phyloP scores from a whole-genome alignment of 2,888 invertebrate species.

The Marronus borbonicus region DNA sequence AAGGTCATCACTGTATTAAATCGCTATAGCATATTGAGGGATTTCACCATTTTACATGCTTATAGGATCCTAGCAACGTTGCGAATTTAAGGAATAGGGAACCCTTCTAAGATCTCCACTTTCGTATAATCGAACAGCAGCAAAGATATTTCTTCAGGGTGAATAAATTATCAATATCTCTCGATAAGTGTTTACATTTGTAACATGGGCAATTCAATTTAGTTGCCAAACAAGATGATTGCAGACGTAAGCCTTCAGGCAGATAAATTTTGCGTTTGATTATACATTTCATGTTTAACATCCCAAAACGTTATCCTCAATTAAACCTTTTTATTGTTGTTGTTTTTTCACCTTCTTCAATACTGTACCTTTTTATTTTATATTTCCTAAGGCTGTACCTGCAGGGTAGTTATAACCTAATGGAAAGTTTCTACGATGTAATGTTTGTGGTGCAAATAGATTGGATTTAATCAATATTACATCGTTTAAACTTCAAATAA shows the following conservation, averaged over 20 bases:
- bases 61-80: neutral
- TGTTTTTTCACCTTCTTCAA: neutral
- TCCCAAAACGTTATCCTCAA: neutral
- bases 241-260: neutral
- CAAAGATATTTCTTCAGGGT: neutral
- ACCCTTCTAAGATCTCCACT: neutral
- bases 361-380: neutral
- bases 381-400: constrained; percentile 6
- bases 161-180: neutral
- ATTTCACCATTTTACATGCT: neutral
- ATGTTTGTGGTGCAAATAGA: neutral
- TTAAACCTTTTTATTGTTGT: too few relatives aligned
- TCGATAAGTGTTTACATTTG: constrained; percentile 11
- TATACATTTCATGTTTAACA: neutral
- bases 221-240: constrained; percentile 1
- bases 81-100: neutral
- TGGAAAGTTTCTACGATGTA: constrained; percentile 7
- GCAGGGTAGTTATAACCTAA: constrained; percentile 22
- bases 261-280: neutral
- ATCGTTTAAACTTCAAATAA: constrained; percentile 2
- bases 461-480: neutral
- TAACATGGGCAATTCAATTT: neutral
- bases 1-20: too few relatives aligned
- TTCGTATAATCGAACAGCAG: constrained; percentile 5
- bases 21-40: too few relatives aligned